Base-by-base conservation (phyloP, 1,140 invertebrate species). In the Bombus soroeensis region DNA sequence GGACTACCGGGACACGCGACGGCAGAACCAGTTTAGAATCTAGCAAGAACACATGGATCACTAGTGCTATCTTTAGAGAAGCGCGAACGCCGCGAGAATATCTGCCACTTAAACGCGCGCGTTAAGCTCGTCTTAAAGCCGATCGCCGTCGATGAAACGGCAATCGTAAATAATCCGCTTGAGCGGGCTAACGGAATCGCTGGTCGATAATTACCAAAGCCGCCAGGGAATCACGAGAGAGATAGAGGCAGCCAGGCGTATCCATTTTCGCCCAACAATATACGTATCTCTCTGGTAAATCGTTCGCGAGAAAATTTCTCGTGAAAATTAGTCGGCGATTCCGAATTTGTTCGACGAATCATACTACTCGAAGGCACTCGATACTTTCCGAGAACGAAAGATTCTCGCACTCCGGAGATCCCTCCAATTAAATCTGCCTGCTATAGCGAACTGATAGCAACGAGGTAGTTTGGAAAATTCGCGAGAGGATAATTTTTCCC, bases 11-110 rank as follows among this genome's bases (percentile, higher is more conserved):
- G 81, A 78, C 85, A 83, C 81, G 62, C 81, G 73, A 86, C 80
- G 64, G 64, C 59, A 37, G 39, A 79, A 80, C 76, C 53, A 85
- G 83, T 85, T 85, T 81, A 81, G 86, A 87, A 87, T 82, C 87
- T 62, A 85, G 85, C 82, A 71, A 68, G 76, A 87, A 89, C 85
- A 81, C 82, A 72, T 53, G 88, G 88, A 90, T 90, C 81, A 89
- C 83, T 34, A 88, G 41, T 73, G 87, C 89, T 92, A 92, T 89
- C 81, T 90, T 91, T 91, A 92, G 92, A 86, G 32, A 87, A 87
- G 82, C 91, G 81, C 81, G 87, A 71, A 88, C 87, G 83, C 82
- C 80, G 73, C 81, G 86, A 88, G 90, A 89, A 90, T 76, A 81
- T 83, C 43, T 76, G 86, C 77, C 86, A 85, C 83, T 85, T 66